Conservation (phyloP, 2,113 vertebrate genomes). For the Stegostoma tigrinum region DNA sequence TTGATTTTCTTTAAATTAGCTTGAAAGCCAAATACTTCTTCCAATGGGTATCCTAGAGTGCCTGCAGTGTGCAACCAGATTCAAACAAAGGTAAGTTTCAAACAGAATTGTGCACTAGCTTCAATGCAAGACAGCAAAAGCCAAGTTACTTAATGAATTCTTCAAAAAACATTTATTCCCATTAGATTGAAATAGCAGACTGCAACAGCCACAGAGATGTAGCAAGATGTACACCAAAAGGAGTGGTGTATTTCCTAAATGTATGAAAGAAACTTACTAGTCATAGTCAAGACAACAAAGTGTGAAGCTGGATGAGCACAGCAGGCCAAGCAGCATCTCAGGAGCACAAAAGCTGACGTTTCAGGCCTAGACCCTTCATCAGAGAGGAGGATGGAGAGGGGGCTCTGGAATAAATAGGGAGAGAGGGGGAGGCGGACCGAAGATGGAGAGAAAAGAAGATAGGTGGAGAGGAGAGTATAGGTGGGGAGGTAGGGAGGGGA, state of each 20-base stretch:
- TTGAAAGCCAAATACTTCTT: background rate
- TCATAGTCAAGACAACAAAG: too few species aligned
- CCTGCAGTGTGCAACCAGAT: background rate
- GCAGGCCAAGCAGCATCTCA: too few species aligned
- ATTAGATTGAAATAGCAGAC: background rate
- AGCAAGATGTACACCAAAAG: background rate
- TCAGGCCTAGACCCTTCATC: too few species aligned
- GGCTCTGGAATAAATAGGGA: too few species aligned
- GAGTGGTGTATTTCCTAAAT: background rate
- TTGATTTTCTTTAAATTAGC: background rate
- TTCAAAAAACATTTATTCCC: background rate
- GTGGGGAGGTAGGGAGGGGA: too few species aligned
- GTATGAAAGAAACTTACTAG: background rate
- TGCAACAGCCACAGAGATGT: background rate
- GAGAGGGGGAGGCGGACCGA: too few species aligned
- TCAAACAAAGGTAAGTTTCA: background rate
- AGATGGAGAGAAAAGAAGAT: too few species aligned
- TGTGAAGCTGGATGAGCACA: too few species aligned
- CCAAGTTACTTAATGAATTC: background rate
- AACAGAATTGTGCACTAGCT: background rate
- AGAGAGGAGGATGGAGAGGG: too few species aligned
- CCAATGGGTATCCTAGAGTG: background rate
- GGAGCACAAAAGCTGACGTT: too few species aligned
- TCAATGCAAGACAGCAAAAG: background rate
- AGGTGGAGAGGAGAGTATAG: too few species aligned